Base-by-base conservation (phyloP, 2,888 invertebrate species). In the Synanthedon formicaeformis region DNA sequence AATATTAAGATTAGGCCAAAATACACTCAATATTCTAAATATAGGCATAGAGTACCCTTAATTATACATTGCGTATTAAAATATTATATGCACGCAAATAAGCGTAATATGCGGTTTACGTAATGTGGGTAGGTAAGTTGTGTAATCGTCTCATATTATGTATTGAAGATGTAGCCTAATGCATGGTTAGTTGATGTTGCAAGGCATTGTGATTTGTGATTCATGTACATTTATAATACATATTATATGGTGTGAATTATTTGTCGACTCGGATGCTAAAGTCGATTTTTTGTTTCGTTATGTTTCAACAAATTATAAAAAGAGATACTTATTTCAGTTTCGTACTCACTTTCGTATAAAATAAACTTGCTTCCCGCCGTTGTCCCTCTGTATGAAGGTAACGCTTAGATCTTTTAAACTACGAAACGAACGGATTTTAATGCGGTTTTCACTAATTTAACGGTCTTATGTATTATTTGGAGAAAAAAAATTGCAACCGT, bases 31-130 rank as follows among this genome's bases (percentile, higher is more conserved):
- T 8, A 10, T 34, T 34, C 34, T 8, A 34, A 34, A 34, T 34
- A 34, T 2, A 34, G 34, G 8, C 34, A 34, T 8, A 34, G 34
- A 34, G 45, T 51, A 62, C 55, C 57, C 59, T 55, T 60, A 53
- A 65, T 67, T 69, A 65, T 63, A 56, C 60, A 59, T 69, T 68
- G 62, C 63, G 61, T 57, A 62, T 57, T 60, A 57, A 63, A 65
- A 66, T 53, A 53, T 23, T 23, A 23, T 60, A 66, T 63, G 57
- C 62, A 56, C 53, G 62, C 56, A 61, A 64, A 62, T 62, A 59
- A 60, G 58, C 58, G 55, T 61, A 64, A 61, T 60, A 56, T 63
- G 51, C 55, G 50, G 62, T 57, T 67, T 60, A 64, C 65, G 65
- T 68, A 69, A 71, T 59, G 53, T 58, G 49, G 49, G 12, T 45